phyloP scores from a whole-genome alignment of 2,797 vertebrate species.

The Rachycentron canadum region DNA sequence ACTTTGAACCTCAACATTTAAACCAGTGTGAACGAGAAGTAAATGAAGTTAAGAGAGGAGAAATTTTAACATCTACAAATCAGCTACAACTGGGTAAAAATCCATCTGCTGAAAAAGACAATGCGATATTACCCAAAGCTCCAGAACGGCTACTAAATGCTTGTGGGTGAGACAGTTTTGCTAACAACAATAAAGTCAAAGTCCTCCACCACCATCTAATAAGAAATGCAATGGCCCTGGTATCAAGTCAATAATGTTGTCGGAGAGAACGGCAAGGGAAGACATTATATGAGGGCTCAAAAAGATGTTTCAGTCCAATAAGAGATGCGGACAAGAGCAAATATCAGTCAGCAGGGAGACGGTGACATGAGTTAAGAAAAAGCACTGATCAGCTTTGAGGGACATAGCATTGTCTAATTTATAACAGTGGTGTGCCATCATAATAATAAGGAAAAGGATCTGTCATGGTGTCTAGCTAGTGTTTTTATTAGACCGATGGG shows the following conservation, averaged over 20 bases:
- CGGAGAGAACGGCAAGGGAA: conserved; percentile 4
- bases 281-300: neutral
- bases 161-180: conserved; percentile 15
- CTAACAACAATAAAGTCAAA: conserved; percentile 19
- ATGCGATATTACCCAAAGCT: neutral
- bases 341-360: conserved; percentile 22
- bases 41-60: neutral
- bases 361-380: conserved; percentile 7
- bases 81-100: neutral
- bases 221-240: neutral
- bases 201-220: conserved; percentile 9
- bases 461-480: conserved; percentile 73
- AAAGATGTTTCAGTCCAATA: neutral
- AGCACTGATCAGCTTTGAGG: conserved; percentile 59
- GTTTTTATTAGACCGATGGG: conserved; percentile 82
- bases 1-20: neutral
- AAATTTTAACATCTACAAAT: neutral
- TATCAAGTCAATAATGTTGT: neutral
- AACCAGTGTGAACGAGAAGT: neutral
- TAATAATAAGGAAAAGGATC: conserved; percentile 77
- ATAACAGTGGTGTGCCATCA: conserved; percentile 50
- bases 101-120: conserved; percentile 9
- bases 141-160: conserved; percentile 4
- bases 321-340: conserved; percentile 9
- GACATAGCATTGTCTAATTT: conserved; percentile 60